A percentile compares a stretch with the other conserved stretches of the same genome.
Conservation (phyloP, 1,140 invertebrate genomes). For the Calephelis nemesis region DNA sequence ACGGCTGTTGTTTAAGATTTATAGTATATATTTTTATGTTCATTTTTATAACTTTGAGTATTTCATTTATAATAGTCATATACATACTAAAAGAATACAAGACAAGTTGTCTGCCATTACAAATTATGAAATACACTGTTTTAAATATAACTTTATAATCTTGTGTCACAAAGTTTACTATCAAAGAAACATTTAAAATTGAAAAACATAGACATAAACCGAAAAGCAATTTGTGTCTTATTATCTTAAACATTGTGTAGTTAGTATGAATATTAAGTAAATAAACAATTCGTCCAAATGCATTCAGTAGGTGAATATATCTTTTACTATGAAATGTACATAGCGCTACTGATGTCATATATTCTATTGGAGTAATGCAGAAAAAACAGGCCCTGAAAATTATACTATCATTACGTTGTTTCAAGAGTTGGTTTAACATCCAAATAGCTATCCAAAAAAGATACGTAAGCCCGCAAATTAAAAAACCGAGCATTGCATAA, state of each 20-base stretch:
- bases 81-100: background rate
- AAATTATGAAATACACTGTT: background rate
- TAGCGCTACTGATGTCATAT: background rate
- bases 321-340: background rate
- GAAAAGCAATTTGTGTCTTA: background rate
- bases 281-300: background rate
- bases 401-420: background rate
- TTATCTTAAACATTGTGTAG: background rate
- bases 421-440: no score
- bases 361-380: background rate
- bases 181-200: background rate
- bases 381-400: background rate
- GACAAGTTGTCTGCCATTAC: background rate
- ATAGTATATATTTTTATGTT: background rate
- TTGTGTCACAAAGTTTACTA: background rate
- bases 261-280: background rate
- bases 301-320: background rate
- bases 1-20: background rate
- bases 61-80: background rate
- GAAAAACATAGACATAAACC: background rate
- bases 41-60: background rate
- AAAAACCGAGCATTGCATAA: background rate
- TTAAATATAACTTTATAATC: background rate
- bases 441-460: background rate
- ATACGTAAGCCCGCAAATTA: background rate